Evolutionary conservation across 2,888 invertebrate species (phyloP).

Genomic region (Alcis repandata): DNA sequence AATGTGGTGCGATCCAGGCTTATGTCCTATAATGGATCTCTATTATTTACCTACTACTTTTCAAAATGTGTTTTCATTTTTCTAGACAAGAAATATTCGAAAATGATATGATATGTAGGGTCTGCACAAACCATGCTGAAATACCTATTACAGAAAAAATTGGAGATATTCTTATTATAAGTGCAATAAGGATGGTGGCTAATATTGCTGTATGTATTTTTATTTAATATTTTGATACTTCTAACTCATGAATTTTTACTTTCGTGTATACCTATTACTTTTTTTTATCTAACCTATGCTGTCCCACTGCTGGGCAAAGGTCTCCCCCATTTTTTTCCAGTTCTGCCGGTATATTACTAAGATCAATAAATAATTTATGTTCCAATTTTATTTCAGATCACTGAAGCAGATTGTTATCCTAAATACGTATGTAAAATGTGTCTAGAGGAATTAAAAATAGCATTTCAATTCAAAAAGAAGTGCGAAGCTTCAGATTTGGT

Average conservation of each 20-base stretch:
- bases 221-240: not conserved
- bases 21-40: no score
- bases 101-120: slow-evolving; percentile 51
- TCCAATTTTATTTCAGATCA: slow-evolving; percentile 43
- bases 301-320: no score
- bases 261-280: no score
- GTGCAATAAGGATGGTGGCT: slow-evolving; percentile 48
- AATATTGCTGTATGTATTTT: slow-evolving; percentile 45
- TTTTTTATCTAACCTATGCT: no score
- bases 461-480: slow-evolving; percentile 50
- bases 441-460: slow-evolving; percentile 48
- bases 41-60: no score
- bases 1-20: no score
- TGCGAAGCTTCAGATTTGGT: slow-evolving; percentile 49
- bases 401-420: slow-evolving; percentile 46
- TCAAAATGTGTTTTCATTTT: slow-evolving; percentile 10
- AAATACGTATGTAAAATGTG: slow-evolving; percentile 50
- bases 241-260: no score
- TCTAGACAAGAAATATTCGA: slow-evolving; percentile 43
- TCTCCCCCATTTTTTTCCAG: no score
- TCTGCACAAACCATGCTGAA: slow-evolving; percentile 49
- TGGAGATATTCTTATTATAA: slow-evolving; percentile 44
- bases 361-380: not conserved
- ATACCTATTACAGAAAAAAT: slow-evolving; percentile 46
- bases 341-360: no score